Evolutionary conservation across 2,888 invertebrate species (phyloP).

Genomic region (Cremastinae sp.): DNA sequence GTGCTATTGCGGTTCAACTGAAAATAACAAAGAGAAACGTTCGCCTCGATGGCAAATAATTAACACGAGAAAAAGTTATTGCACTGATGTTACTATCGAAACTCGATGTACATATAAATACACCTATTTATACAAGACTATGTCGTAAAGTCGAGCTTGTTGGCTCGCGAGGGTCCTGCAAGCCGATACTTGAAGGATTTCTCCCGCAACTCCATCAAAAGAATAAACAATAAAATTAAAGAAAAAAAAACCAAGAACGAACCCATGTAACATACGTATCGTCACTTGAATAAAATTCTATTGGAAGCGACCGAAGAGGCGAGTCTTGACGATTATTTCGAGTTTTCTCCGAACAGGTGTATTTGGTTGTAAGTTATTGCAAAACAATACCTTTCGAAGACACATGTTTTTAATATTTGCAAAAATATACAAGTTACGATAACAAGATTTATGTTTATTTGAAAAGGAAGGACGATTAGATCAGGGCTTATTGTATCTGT

Average conservation of each 20-base stretch:
- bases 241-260: no score
- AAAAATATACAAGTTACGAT: slow-evolving; percentile 56
- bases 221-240: no score
- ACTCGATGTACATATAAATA: slow-evolving; percentile 52
- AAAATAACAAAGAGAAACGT: neutral
- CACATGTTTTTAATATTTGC: slow-evolving; percentile 5
- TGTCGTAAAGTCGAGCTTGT: slow-evolving; percentile 35
- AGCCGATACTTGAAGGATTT: neutral
- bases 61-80: slow-evolving; percentile 14
- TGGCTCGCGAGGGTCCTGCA: slow-evolving; percentile 18
- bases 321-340: no score
- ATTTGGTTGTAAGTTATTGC: no score
- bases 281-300: no score
- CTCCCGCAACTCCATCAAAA: no score
- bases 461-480: slow-evolving; percentile 25
- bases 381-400: no score
- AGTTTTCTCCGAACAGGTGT: no score
- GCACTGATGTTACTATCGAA: slow-evolving; percentile 22
- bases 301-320: no score
- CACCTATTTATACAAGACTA: slow-evolving; percentile 56
- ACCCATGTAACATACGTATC: no score
- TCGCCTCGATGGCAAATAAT: neutral
- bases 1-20: slow-evolving; percentile 26
- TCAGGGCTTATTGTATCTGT: slow-evolving; percentile 88
- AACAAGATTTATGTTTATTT: slow-evolving; percentile 51